Evolutionary conservation across 1,140 invertebrate species (phyloP).

Genomic region (Bombyx mandarina): DNA sequence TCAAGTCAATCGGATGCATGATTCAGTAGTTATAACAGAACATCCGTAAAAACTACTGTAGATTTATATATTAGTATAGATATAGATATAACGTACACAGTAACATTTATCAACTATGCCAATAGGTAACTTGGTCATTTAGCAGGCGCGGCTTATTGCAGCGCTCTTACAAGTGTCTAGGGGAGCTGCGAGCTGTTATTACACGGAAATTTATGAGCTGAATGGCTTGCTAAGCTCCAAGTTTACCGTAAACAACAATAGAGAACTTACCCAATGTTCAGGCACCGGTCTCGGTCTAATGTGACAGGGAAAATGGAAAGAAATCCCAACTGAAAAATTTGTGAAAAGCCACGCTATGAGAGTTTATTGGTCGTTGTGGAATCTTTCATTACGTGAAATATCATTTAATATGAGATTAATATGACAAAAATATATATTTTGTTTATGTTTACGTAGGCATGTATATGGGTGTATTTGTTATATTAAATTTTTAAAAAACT

Average conservation of each 20-base stretch:
- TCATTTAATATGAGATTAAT: no score
- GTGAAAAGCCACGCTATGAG: conserved; percentile 30
- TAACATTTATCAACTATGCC: no score
- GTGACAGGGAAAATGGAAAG: conserved; percentile 43
- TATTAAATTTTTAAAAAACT: no score
- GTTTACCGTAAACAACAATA: conserved; percentile 64
- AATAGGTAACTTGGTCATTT: conserved; percentile 29
- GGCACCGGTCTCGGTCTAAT: conserved; percentile 35
- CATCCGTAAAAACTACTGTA: no score
- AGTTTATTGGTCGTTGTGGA: conserved; percentile 29
- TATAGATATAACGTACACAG: no score
- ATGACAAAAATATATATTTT: no score
- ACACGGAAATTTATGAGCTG: conserved; percentile 60
- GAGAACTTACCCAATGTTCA: conserved; percentile 51
- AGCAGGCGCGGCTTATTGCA: conserved; percentile 38
- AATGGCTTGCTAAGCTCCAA: conserved; percentile 55
- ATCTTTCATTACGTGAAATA: background rate
- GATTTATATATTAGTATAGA: no score
- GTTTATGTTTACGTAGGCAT: no score
- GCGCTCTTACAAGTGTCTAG: conserved; percentile 58
- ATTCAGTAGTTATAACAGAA: no score
- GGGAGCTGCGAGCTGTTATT: conserved; percentile 64
- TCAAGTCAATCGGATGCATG: no score
- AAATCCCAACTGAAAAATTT: conserved; percentile 45
- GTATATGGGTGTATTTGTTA: no score